These are phyloP conservation scores for Neolamprologus brichardi DNA, from an alignment of 2,113 vertebrate species.

Conservation along the genomic window DNA sequence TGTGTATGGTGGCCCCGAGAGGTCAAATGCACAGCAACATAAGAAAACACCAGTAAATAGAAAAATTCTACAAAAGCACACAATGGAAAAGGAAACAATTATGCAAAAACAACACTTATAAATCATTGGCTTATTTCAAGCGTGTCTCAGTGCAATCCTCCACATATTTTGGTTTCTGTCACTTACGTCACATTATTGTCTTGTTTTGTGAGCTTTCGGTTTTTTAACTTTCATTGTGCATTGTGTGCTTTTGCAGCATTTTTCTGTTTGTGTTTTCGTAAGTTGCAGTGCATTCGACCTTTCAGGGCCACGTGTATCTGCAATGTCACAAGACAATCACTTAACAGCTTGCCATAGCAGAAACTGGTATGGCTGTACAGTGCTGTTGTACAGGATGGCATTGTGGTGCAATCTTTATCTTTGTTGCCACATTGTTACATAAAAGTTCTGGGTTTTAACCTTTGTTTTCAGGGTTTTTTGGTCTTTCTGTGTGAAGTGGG, in stretches of 20 bases:
- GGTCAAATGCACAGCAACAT: background rate
- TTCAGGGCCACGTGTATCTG: background rate
- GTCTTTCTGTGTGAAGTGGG: background rate
- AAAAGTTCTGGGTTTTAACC: background rate
- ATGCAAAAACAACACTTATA: background rate
- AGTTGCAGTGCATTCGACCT: background rate
- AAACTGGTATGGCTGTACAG: background rate
- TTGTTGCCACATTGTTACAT: background rate
- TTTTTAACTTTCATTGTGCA: background rate
- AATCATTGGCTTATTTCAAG: background rate
- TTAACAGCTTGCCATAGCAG: background rate
- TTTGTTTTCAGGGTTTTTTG: rapidly evolving
- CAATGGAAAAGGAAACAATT: background rate
- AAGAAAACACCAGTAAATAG: background rate
- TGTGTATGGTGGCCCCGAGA: background rate
- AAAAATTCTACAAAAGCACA: background rate
- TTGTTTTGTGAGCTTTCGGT: background rate
- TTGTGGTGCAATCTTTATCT: background rate
- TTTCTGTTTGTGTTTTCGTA: background rate
- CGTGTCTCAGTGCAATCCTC: background rate
- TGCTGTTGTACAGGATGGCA: background rate
- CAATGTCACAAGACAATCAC: background rate
- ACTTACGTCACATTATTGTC: background rate
- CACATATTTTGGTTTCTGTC: background rate
- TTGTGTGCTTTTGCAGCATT: background rate